Percentiles rank a stretch among this genome's conserved stretches.
phyloP scores from a whole-genome alignment of 2,113 vertebrate genomes.

The Myxocyprinus asiaticus region DNA sequence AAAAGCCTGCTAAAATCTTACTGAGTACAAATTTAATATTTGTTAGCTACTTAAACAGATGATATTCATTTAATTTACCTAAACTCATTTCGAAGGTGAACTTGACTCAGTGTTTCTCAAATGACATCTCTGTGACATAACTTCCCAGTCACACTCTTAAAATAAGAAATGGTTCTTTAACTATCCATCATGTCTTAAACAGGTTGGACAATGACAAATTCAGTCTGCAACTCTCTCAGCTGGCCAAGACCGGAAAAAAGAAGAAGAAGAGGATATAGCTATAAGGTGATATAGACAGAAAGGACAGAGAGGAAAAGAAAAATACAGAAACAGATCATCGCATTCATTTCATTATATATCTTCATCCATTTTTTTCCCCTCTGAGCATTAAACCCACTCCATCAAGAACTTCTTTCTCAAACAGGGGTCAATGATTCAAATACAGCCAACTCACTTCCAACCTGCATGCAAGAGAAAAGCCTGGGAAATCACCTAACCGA shows the following conservation, averaged over 20 bases:
- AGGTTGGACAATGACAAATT: conserved; percentile 73
- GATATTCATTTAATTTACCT: too few species aligned
- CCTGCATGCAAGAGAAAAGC: conserved; percentile 10
- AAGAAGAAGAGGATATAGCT: too few species aligned
- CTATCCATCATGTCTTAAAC: conserved; percentile 66
- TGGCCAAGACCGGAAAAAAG: conserved; percentile 44
- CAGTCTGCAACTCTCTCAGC: conserved; percentile 29
- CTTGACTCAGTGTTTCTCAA: too few species aligned
- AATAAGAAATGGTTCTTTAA: conserved; percentile 48
- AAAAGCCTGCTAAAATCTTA: too few species aligned
- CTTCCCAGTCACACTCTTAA: conserved; percentile 1
- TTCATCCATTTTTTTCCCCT: conserved; percentile 57
- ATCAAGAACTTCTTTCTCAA: conserved; percentile 41
- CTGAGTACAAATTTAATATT: too few species aligned
- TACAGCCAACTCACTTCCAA: background rate
- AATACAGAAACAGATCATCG: too few species aligned
- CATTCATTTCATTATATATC: too few species aligned
- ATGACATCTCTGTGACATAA: too few species aligned
- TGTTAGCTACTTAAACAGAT: too few species aligned
- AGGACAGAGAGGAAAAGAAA: too few species aligned
- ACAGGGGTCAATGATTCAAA: conserved; percentile 50
- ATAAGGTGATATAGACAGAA: too few species aligned
- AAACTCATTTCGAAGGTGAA: too few species aligned
- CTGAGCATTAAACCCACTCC: conserved; percentile 49
- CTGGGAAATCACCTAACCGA: conserved; percentile 6